Percentiles rank a stretch among this genome's conserved stretches.
phyloP scores from a whole-genome alignment of 1,140 invertebrate genomes.

The Ridgeia piscesae region DNA sequence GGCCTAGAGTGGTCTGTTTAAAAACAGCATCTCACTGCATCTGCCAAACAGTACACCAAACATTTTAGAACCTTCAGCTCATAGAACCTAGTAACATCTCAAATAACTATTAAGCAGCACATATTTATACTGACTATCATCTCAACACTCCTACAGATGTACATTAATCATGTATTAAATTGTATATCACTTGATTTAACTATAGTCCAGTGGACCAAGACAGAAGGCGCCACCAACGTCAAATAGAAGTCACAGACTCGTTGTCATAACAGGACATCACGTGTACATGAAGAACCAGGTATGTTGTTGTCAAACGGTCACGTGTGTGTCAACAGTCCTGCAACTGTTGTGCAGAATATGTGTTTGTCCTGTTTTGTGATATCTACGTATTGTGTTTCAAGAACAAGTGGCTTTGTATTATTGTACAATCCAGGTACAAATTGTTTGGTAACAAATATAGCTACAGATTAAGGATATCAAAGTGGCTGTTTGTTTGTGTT shows the following conservation, averaged over 20 bases:
- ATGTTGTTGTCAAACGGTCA: not conserved
- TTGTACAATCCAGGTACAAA: too few species aligned
- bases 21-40: too few species aligned
- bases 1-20: too few species aligned
- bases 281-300: not conserved
- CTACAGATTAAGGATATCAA: too few species aligned
- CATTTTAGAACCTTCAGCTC: not conserved
- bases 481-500: too few species aligned
- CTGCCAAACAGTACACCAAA: too few species aligned
- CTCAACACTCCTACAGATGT: not conserved
- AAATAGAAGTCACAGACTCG: conserved; percentile 1
- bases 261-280: not conserved
- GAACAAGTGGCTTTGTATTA: too few species aligned
- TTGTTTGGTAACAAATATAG: too few species aligned
- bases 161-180: not conserved
- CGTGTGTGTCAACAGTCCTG: not conserved
- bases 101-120: not conserved
- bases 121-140: not conserved
- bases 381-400: not conserved
- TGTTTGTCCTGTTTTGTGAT: not conserved
- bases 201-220: not conserved
- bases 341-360: conserved; percentile 10
- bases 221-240: not conserved
- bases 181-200: not conserved
- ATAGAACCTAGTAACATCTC: not conserved